phyloP scores from a whole-genome alignment of 2,888 invertebrate genomes.

The Hydraecia micacea region DNA sequence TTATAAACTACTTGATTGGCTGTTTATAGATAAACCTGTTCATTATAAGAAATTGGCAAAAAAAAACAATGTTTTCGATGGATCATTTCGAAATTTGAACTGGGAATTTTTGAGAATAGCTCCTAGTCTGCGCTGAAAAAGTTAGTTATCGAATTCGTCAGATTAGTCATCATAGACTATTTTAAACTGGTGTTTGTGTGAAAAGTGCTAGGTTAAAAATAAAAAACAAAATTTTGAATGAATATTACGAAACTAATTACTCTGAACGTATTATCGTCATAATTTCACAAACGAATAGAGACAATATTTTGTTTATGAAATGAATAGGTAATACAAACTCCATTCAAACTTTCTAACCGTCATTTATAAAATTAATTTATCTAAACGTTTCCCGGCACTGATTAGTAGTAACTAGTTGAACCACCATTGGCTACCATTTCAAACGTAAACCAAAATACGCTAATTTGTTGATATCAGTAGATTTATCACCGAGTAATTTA shows the following conservation, averaged over 20 bases:
- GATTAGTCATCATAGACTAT: not conserved
- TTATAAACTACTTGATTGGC: not conserved
- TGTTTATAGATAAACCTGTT: not conserved
- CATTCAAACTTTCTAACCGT: not conserved
- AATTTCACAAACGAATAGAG: not conserved
- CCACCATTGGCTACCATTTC: not conserved
- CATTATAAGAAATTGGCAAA: not conserved
- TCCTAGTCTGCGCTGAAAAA: not conserved
- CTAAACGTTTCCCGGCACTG: constrained; percentile 1
- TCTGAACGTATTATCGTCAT: too few species aligned
- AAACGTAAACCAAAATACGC: constrained; percentile 19
- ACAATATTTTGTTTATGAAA: not conserved
- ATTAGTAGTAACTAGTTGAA: not conserved
- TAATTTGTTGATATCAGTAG: constrained; percentile 30
- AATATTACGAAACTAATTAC: not conserved
- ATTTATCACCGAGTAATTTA: constrained; percentile 30
- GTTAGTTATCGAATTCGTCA: too few species aligned
- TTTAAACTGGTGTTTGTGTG: not conserved
- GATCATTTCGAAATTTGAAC: not conserved
- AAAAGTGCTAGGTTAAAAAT: not conserved
- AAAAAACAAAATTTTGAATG: not conserved
- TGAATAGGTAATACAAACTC: constrained; percentile 1
- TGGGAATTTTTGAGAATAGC: not conserved
- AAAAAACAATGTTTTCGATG: not conserved
- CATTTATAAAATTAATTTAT: constrained; percentile 5